Conservation (phyloP, 2,888 invertebrate genomes). For the Scaeva pyrastri region DNA sequence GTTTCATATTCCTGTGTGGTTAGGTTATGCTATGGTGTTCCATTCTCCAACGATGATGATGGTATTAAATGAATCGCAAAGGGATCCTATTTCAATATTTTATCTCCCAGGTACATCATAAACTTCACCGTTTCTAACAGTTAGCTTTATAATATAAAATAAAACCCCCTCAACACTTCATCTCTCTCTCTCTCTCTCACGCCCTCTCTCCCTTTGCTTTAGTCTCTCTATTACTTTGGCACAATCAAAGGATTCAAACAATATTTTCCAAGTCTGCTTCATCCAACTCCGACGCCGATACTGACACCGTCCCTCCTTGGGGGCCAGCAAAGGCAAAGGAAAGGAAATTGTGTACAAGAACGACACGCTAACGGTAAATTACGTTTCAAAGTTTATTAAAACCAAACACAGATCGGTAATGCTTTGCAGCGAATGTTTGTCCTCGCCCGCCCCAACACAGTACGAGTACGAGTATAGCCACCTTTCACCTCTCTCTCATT, state of each 20-base stretch:
- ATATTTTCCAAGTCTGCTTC: slow-evolving; percentile 41
- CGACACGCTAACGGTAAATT: slow-evolving; percentile 60
- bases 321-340: neutral
- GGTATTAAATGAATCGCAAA: slow-evolving; percentile 57
- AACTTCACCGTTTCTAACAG: slow-evolving; percentile 61
- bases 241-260: slow-evolving; percentile 71
- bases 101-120: slow-evolving; percentile 71
- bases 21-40: slow-evolving; percentile 2
- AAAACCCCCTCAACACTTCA: neutral
- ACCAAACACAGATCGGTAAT: slow-evolving; percentile 74
- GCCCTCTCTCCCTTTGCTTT: no score
- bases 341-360: slow-evolving; percentile 31
- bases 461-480: neutral
- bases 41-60: slow-evolving; percentile 7
- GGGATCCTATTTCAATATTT: slow-evolving; percentile 75
- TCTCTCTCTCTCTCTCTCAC: neutral
- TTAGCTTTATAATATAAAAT: slow-evolving; percentile 30
- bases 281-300: slow-evolving; percentile 3
- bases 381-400: slow-evolving; percentile 73
- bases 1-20: slow-evolving; percentile 39
- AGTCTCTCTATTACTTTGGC: neutral
- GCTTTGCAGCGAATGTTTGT: slow-evolving; percentile 65
- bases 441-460: slow-evolving; percentile 31
- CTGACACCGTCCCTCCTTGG: neutral
- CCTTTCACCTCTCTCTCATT: neutral